Evolutionary conservation across 2,113 vertebrate species (phyloP), one percentile per base, ranked within the genome.

Genomic region (Eublepharis macularius): DNA sequence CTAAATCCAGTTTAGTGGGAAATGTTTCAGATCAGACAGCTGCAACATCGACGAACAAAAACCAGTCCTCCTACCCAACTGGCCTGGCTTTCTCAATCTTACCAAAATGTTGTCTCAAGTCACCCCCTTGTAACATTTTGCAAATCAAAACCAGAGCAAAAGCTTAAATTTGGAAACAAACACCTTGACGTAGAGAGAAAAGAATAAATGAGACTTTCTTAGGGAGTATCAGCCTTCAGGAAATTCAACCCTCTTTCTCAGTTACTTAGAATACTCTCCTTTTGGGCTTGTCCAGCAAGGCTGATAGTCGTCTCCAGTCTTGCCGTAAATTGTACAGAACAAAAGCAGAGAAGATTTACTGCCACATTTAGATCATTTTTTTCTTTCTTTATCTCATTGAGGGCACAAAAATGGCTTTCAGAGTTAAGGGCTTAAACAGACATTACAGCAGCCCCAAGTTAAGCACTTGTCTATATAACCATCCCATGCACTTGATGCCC

Each of bases 71-170:
- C 69, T 73, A 72, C 80, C 81, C 69, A 72, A 39, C 51, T 32
- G 57, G 65, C 47, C 36, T 66, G 26, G 45, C 72, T 69, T 63
- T 63, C 66, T 57, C 49, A 70, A 43, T 36, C 69, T 84, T 63
- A 77, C 82, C 82, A 78, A 84, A 84, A 54, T 47, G 82, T 47
- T 78, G 83, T 66, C 75, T n/a, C 49, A 54, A 84, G 34, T 78
- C 75, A 16, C 26, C 68, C 47, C 47, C 43, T 43, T 21, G 26
- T 60, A 60, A 73, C 29, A 57, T 73, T 41, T 73, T 80, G 68
- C 66, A 85, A 85, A 85, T 85, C 76, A 80, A 85, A 85, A 79
- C 76, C 84, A 85, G 84, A 85, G 39, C 66, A 63, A 79, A 66
- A 79, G 41, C 68, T 79, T 79, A 72, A 36, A 72, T 85, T 69